Conservation (phyloP, 2,113 vertebrate species). For the Dipodomys ordii region DNA sequence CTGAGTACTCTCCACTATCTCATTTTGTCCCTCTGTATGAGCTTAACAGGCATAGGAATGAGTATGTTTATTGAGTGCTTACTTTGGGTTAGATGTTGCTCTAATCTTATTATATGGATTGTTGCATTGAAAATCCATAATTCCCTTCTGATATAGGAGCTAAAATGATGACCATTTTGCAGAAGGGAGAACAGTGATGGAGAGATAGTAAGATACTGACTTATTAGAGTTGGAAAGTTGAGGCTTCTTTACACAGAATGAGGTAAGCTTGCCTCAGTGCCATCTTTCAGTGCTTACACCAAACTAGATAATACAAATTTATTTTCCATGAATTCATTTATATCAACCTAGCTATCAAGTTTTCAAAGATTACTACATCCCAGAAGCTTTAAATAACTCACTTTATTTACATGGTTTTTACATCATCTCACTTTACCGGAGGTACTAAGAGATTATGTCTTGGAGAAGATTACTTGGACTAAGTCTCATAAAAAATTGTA, state of each 20-base stretch:
- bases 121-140: background rate
- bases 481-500: background rate
- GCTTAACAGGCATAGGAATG: background rate
- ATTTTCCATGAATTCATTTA: background rate
- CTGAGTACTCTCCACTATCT: background rate
- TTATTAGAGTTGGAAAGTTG: background rate
- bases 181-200: background rate
- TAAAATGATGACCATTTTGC: background rate
- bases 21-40: background rate
- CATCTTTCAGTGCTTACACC: background rate
- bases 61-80: background rate
- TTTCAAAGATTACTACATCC: background rate
- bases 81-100: background rate
- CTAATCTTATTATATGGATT: background rate
- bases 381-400: background rate
- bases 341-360: background rate
- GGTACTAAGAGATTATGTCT: background rate
- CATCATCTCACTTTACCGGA: background rate
- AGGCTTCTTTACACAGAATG: background rate
- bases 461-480: background rate
- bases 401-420: constrained; percentile 10
- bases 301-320: background rate
- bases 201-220: background rate
- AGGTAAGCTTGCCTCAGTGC: background rate
- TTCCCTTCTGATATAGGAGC: background rate